A percentile compares a stretch with the other conserved stretches of the same genome.
phyloP scores from a whole-genome alignment of 2,888 invertebrate genomes.

The Nymphalis c-album region DNA sequence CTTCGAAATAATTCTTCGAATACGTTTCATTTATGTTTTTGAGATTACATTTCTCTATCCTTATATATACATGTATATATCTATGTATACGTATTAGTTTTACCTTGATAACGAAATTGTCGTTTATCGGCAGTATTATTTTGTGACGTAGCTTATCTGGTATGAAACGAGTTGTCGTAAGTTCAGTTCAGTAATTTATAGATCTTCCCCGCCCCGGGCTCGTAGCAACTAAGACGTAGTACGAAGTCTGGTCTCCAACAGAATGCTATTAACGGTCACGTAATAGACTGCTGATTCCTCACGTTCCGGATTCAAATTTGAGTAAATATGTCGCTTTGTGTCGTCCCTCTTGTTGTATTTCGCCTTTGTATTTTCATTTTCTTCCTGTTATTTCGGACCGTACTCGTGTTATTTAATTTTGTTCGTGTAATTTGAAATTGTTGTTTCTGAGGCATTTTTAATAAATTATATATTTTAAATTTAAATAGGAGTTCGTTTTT shows the following conservation, averaged over 20 bases:
- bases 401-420: constrained; percentile 54
- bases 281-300: constrained; percentile 69
- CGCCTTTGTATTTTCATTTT: constrained; percentile 60
- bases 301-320: constrained; percentile 73
- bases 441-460: constrained; percentile 25
- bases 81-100: neutral
- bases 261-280: constrained; percentile 75
- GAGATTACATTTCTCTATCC: neutral
- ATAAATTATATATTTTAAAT: constrained; percentile 3
- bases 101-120: constrained; percentile 62
- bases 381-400: constrained; percentile 58
- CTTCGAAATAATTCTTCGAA: too few relatives aligned
- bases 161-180: constrained; percentile 76
- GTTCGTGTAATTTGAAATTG: constrained; percentile 43
- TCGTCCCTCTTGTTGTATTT: constrained; percentile 61
- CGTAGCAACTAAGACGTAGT: constrained; percentile 61
- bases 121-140: constrained; percentile 75
- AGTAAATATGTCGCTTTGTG: constrained; percentile 65
- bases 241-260: constrained; percentile 48
- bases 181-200: constrained; percentile 70
- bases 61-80: neutral
- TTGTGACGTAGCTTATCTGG: constrained; percentile 78
- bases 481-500: neutral
- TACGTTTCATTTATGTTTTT: too few relatives aligned
- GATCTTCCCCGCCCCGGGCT: constrained; percentile 72